These are phyloP conservation scores for Nasonia oneida DNA, from an alignment of 2,888 invertebrate species.

Conservation along the genomic window DNA sequence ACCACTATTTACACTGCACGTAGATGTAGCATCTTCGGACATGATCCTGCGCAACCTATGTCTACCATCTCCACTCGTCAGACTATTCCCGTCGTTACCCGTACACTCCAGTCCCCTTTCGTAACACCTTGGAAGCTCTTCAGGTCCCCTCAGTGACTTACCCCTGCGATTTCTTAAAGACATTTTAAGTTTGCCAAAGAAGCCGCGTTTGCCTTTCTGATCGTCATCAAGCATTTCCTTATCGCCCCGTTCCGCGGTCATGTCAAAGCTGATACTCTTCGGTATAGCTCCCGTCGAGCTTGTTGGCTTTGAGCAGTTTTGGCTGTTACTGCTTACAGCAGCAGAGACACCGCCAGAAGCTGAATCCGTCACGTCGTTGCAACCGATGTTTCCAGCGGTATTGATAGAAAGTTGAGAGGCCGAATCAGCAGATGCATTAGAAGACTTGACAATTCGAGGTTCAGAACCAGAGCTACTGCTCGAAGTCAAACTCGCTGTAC, in stretches of 20 bases:
- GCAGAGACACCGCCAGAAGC: neutral
- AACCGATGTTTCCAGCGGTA: neutral
- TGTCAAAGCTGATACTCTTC: slow-evolving; percentile 95
- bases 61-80: slow-evolving; percentile 69
- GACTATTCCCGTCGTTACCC: slow-evolving; percentile 27
- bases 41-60: slow-evolving; percentile 76
- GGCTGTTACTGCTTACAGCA: slow-evolving; percentile 44
- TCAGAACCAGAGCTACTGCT: slow-evolving; percentile 80
- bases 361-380: slow-evolving; percentile 67
- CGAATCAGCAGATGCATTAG: neutral
- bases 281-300: slow-evolving; percentile 92
- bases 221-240: slow-evolving; percentile 82
- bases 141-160: slow-evolving; percentile 80
- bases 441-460: slow-evolving; percentile 67
- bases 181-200: slow-evolving; percentile 87
- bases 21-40: slow-evolving; percentile 77
- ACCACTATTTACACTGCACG: slow-evolving; percentile 71
- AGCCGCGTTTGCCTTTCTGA: slow-evolving; percentile 82
- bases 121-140: slow-evolving; percentile 76
- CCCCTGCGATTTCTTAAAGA: slow-evolving; percentile 84
- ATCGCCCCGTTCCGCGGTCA: slow-evolving; percentile 90
- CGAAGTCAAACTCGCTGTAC: slow-evolving; percentile 82
- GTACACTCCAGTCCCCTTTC: slow-evolving; percentile 69
- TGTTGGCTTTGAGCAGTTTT: slow-evolving; percentile 77
- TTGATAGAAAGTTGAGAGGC: neutral